Conservation (phyloP, 1,140 invertebrate genomes). For the Zelostemma sp. region DNA sequence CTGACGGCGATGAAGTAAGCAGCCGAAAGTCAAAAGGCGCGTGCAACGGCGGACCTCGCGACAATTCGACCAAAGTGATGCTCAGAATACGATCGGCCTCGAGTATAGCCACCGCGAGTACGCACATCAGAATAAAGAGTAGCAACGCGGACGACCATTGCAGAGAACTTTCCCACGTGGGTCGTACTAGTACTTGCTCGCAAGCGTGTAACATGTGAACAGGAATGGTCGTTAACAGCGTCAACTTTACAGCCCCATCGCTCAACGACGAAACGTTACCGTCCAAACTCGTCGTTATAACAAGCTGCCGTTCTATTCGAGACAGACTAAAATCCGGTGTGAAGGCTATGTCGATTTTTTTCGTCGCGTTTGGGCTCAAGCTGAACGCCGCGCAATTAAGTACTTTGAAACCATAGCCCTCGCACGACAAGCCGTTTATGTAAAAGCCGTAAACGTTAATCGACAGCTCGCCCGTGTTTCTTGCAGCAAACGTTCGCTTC, state of each 20-base stretch:
- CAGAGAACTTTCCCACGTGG: slow-evolving; percentile 83
- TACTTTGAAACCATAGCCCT: slow-evolving; percentile 89
- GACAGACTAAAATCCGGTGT: slow-evolving; percentile 93
- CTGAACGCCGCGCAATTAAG: slow-evolving; percentile 87
- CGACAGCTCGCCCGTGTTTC: slow-evolving; percentile 88
- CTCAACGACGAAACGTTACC: slow-evolving; percentile 15
- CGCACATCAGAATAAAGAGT: slow-evolving; percentile 76
- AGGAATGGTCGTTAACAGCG: slow-evolving; percentile 85
- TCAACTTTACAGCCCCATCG: slow-evolving; percentile 58
- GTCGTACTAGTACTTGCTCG: slow-evolving; percentile 79
- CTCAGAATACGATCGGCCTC: slow-evolving; percentile 81
- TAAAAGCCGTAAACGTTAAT: slow-evolving; percentile 82
- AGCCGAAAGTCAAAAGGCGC: slow-evolving; percentile 75
- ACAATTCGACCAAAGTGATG: slow-evolving; percentile 68
- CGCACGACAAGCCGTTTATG: slow-evolving; percentile 82
- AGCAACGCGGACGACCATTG: slow-evolving; percentile 78
- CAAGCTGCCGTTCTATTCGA: slow-evolving; percentile 77
- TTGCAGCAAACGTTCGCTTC: slow-evolving; percentile 86
- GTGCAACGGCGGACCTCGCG: slow-evolving; percentile 68
- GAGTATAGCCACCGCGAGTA: slow-evolving; percentile 76
- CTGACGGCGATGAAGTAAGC: slow-evolving; percentile 16
- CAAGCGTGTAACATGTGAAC: slow-evolving; percentile 82
- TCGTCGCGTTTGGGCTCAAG: slow-evolving; percentile 85
- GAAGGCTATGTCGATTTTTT: slow-evolving; percentile 91
- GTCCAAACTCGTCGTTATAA: slow-evolving; percentile 73